Evolutionary conservation across 1,140 invertebrate genomes (phyloP).

Genomic region (Drosophila pallidifrons): DNA sequence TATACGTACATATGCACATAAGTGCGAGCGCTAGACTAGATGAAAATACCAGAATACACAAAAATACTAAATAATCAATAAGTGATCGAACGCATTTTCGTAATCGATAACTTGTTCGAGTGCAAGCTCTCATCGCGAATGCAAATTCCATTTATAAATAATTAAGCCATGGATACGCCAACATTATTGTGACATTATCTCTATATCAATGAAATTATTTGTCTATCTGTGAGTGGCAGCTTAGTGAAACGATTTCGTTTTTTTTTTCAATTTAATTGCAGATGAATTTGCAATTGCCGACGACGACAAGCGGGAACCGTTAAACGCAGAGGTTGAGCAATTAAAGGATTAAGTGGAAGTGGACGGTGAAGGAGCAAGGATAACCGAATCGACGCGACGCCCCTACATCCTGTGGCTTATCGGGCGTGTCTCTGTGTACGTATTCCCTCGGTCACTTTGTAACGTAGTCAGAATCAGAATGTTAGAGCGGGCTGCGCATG

Average conservation of each 20-base stretch:
- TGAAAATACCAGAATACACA: background rate
- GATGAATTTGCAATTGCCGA: conserved; percentile 28
- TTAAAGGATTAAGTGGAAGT: conserved; percentile 36
- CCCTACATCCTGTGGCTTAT: conserved; percentile 26
- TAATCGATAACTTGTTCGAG: background rate
- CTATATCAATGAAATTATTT: background rate
- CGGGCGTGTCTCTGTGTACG: conserved; percentile 43
- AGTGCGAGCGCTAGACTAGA: background rate
- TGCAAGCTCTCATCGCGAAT: background rate
- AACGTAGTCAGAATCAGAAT: conserved; percentile 52
- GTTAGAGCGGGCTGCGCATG: conserved; percentile 44
- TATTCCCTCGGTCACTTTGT: conserved; percentile 39
- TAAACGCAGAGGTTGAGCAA: conserved; percentile 32
- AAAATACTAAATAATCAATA: background rate
- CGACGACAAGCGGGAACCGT: background rate
- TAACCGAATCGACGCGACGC: conserved; percentile 1
- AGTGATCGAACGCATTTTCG: background rate
- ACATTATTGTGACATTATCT: background rate
- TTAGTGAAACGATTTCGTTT: background rate
- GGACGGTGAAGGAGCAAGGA: background rate
- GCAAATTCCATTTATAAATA: background rate
- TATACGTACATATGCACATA: background rate
- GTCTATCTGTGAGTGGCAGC: background rate
- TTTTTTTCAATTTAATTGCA: conserved; percentile 37
- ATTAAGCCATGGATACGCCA: background rate